Conservation (phyloP, 2,888 invertebrate species). For the Cheiracanthium punctorium region DNA sequence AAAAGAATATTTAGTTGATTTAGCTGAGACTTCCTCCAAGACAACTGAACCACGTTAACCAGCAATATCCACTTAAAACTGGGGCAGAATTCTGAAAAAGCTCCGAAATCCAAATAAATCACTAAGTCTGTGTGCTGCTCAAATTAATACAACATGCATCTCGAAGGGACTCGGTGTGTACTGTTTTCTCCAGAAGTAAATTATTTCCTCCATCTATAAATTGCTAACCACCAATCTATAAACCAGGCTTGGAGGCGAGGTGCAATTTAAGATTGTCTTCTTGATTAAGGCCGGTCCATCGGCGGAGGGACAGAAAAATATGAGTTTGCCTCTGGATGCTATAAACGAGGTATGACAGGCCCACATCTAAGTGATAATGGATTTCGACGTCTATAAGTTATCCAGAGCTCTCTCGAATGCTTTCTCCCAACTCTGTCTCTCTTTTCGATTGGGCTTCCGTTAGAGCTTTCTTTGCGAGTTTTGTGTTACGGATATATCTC, state of each 20-base stretch:
- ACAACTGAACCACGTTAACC: too few species aligned
- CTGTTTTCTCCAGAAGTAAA: neutral
- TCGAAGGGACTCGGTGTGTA: neutral
- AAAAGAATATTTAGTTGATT: too few species aligned
- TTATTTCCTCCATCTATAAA: constrained; percentile 19
- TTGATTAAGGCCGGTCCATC: constrained; percentile 50
- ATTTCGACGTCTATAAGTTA: constrained; percentile 67
- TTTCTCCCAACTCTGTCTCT: constrained; percentile 22
- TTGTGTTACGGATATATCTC: constrained; percentile 10
- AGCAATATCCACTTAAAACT: too few species aligned
- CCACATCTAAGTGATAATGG: constrained; percentile 65
- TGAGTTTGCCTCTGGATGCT: constrained; percentile 44
- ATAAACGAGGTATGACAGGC: constrained; percentile 68
- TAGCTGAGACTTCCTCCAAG: too few species aligned
- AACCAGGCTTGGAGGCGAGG: constrained; percentile 12
- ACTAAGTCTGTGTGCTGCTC: too few species aligned
- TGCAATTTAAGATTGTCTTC: constrained; percentile 67
- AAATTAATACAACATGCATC: too few species aligned
- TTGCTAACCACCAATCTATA: neutral
- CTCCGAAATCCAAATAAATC: too few species aligned
- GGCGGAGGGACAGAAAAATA: constrained; percentile 52
- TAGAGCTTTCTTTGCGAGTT: neutral
- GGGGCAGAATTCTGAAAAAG: too few species aligned
- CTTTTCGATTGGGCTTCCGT: neutral
- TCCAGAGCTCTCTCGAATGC: constrained; percentile 32